Conservation (phyloP, 2,113 vertebrate species). For the Noturus placidus region DNA sequence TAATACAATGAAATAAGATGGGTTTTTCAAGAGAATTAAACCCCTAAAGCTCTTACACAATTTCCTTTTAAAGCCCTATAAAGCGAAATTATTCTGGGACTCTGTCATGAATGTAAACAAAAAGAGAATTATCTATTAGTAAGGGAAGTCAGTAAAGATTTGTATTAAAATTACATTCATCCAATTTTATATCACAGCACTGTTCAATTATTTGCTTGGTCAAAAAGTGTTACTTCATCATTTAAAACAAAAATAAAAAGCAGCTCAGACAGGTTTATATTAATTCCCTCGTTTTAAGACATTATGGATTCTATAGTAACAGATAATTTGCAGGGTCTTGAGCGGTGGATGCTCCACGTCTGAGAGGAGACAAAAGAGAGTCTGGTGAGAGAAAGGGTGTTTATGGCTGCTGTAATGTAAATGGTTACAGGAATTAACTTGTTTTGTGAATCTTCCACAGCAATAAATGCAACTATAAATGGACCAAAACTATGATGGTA, state of each 20-base stretch:
- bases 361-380: background rate
- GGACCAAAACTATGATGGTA: background rate
- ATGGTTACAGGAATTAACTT: background rate
- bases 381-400: background rate
- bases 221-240: no score
- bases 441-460: background rate
- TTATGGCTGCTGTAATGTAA: background rate
- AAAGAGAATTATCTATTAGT: background rate
- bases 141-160: background rate
- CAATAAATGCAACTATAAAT: background rate
- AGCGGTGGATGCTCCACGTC: background rate
- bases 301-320: no score
- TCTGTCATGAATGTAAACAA: slow-evolving; percentile 29
- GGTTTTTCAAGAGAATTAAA: slow-evolving; percentile 43
- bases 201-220: no score
- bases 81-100: slow-evolving; percentile 36
- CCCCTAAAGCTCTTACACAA: slow-evolving; percentile 48
- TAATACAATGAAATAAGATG: slow-evolving; percentile 40
- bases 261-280: no score
- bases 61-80: slow-evolving; percentile 46
- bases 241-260: no score
- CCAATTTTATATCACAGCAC: background rate
- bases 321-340: background rate
- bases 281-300: no score
- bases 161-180: background rate